phyloP scores from a whole-genome alignment of 2,113 vertebrate species.

The Nansenia antarctica region DNA sequence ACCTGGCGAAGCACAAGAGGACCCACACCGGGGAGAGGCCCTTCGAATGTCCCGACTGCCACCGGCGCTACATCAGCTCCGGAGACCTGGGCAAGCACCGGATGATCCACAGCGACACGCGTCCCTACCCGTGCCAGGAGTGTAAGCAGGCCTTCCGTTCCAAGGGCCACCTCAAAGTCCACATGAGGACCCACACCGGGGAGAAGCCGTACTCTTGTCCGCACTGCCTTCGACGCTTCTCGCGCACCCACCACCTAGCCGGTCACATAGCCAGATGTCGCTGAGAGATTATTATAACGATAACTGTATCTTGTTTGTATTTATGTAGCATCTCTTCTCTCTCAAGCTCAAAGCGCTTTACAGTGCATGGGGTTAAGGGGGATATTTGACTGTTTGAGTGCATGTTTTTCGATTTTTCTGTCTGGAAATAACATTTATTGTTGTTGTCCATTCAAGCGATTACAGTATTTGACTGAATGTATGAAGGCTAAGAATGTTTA shows the following conservation, averaged over 20 bases:
- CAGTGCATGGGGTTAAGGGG: background rate
- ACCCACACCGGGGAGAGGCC: constrained; percentile 77
- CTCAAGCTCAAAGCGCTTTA: background rate
- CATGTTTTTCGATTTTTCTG: background rate
- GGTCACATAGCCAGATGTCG: constrained; percentile 67
- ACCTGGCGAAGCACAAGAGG: constrained; percentile 74
- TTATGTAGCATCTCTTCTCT: background rate
- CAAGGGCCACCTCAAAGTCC: constrained; percentile 75
- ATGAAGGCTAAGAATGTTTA: background rate
- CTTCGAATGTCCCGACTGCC: constrained; percentile 71
- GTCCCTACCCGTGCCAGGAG: constrained; percentile 79
- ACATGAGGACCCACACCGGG: constrained; percentile 76
- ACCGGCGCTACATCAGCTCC: constrained; percentile 68
- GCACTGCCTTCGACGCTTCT: constrained; percentile 70
- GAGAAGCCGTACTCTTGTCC: constrained; percentile 73
- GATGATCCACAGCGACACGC: constrained; percentile 72
- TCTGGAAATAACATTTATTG: no score
- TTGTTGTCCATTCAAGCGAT: background rate
- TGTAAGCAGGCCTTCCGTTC: constrained; percentile 69
- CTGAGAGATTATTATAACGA: constrained; percentile 24
- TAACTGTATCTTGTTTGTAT: no score
- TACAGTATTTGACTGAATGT: background rate
- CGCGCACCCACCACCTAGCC: constrained; percentile 70
- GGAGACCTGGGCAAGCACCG: constrained; percentile 72
- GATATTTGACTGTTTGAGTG: background rate